phyloP scores from a whole-genome alignment of 2,797 vertebrate species.

The Micropoecilia bifurca region DNA sequence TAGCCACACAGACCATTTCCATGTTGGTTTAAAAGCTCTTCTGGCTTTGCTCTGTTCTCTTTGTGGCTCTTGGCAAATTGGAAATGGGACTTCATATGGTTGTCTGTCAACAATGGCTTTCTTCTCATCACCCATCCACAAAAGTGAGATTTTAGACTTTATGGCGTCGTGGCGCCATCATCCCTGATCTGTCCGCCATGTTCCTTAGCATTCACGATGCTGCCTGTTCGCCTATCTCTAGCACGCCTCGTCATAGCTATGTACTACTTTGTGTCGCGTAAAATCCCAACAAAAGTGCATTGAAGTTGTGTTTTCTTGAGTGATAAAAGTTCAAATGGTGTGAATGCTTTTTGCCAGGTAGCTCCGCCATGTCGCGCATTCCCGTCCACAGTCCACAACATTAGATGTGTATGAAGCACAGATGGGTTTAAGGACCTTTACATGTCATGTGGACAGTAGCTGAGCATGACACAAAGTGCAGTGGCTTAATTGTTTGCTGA shows the following conservation, averaged over 20 bases:
- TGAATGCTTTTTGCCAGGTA: neutral
- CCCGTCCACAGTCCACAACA: neutral
- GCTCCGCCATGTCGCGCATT: neutral
- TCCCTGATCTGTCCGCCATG: neutral
- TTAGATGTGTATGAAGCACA: conserved; percentile 26
- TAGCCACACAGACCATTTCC: neutral
- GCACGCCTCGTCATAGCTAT: neutral
- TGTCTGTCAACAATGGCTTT: neutral
- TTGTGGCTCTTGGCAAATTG: neutral
- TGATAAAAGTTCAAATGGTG: neutral
- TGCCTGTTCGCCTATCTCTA: neutral
- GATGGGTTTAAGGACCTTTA: conserved; percentile 44
- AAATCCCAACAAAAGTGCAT: neutral
- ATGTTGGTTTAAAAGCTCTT: neutral
- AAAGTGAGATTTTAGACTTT: neutral
- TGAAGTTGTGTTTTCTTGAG: neutral
- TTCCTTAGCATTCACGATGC: neutral
- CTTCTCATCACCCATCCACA: neutral
- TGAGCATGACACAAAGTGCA: conserved; percentile 25
- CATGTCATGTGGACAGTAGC: conserved; percentile 31
- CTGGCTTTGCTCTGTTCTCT: neutral
- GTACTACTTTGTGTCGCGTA: neutral
- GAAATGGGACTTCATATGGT: neutral
- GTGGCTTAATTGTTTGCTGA: conserved; percentile 54
- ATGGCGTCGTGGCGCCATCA: neutral